Base-by-base conservation (phyloP, 37 sponge, comb jelly and placozoan species). In the Beroe forskalii region DNA sequence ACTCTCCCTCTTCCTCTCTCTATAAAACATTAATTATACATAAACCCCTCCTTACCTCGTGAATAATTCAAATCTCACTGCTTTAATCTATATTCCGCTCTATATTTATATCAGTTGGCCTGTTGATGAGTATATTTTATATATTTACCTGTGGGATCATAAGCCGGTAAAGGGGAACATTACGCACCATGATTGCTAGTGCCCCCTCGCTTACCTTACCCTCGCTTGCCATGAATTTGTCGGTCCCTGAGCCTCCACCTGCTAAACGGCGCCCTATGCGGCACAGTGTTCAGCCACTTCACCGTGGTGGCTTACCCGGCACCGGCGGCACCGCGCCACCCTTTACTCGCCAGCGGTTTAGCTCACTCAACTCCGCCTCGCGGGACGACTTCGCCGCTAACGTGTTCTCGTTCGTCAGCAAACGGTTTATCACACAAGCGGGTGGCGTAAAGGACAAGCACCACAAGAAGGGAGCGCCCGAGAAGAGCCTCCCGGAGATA, bases 321-420 rank as follows among this genome's bases (percentile, higher is more conserved):
- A 64, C 66, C 31, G 66, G 66, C 66, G 66, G 24, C 60, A 55
- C 60, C 17, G 60, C 17, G 14, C 60, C 17, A 20, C 60, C 60
- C 17, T 17, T 55, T 17, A 55, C 20, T 48, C 55, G 55, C 12
- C 55, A 48, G 55, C 55, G 55, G 55, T 48, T 48, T 12, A 48
- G 55, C 12, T 48, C 55, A 12, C 55, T 48, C 12, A 48, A 48
- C 55, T 48, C 55, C 12, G n/a, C n/a, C n/a, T 48, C 55, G 55
- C 55, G 55, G 6, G 55, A 48, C 55, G 55, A 48, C 12, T 48
- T 48, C 55, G 12, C 55, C 12, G 55, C 55, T 48, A 48, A 48
- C 55, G 55, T 48, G 55, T 48, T 48, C 55, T 48, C 55, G 12
- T 69, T 69, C 38, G 72, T 69, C 72, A 69, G 72, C 72, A 69